Conservation (phyloP, 1,140 invertebrate genomes). For the Oedothorax gibbosus region DNA sequence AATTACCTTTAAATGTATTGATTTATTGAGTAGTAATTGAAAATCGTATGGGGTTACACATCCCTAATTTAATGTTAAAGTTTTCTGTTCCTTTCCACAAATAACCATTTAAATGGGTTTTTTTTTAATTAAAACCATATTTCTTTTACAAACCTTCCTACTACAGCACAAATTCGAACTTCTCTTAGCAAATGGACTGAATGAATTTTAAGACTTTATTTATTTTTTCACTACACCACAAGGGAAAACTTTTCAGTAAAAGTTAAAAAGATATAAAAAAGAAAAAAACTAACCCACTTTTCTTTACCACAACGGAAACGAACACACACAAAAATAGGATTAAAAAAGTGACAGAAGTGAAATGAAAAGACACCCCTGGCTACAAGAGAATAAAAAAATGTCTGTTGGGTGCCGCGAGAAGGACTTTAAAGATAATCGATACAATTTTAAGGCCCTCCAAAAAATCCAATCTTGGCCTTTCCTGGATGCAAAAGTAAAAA, state of each 20-base stretch:
- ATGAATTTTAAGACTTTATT: too few relatives aligned
- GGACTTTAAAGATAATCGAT: constrained; percentile 52
- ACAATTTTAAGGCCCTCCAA: constrained; percentile 30
- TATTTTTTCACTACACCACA: background rate
- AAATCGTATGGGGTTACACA: too few relatives aligned
- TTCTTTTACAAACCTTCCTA: too few relatives aligned
- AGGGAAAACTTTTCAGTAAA: constrained; percentile 7
- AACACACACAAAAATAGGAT: background rate
- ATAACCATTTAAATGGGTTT: too few relatives aligned
- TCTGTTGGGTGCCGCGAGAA: constrained; percentile 30
- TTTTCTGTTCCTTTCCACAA: too few relatives aligned
- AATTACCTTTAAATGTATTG: too few relatives aligned
- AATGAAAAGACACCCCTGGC: constrained; percentile 5
- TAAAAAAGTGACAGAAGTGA: background rate
- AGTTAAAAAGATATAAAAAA: constrained; percentile 5
- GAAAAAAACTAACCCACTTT: constrained; percentile 8
- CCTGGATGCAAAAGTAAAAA: constrained; percentile 30
- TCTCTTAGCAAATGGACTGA: too few relatives aligned
- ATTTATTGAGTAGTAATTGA: too few relatives aligned
- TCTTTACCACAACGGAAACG: constrained; percentile 10
- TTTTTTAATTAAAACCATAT: too few relatives aligned
- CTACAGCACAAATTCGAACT: too few relatives aligned
- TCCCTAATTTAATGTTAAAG: too few relatives aligned
- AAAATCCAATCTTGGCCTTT: constrained; percentile 44
- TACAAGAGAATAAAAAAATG: constrained; percentile 4